Evolutionary conservation across 2,797 vertebrate genomes (phyloP), one percentile per base, ranked within the genome.

Genomic region (Ceyx erithaca): DNA sequence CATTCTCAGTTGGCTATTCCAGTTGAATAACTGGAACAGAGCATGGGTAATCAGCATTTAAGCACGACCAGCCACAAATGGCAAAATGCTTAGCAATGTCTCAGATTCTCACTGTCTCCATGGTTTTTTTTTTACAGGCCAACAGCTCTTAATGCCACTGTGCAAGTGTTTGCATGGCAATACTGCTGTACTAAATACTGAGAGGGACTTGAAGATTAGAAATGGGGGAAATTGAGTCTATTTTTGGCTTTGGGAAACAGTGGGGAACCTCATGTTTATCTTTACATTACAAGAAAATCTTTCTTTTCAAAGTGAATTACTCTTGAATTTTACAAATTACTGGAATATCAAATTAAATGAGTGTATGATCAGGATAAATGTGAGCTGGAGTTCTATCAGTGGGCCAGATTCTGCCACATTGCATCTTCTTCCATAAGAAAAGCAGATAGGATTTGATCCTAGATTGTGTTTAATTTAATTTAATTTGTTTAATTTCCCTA

Each of bases 41-140:
- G 48, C n/a, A 78, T 26, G 85, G 80, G 70, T 83, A 95, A 96
- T 94, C 88, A 94, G 92, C 85, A 73, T 5, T 55, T 81, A 90
- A 95, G 88, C 62, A 55, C 7, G 16, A 92, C 37, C 89, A 90
- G 90, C 20, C 90, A 67, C 96, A 95, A 95, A 96, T 78, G 82
- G 87, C 92, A 94, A 84, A 96, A 95, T 67, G 66, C 52, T 97
- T 81, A 96, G 87, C 76, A 85, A 71, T 40, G 31, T 95, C 86
- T 97, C 87, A 58, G 92, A 52, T 73, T 92, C 68, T 30, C 18
- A 54, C 52, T 78, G 70, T 77, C 85, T 93, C 66, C 45, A 55
- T 46, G 59, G 58, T 18, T 92, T 84, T 86, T 83, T 49, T 86
- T 49, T 90, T 93, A 92, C 77, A 94, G 90, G 87, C 89, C 87